Evolutionary conservation across 2,888 invertebrate species (phyloP).

Genomic region (Nephrotoma flavescens): DNA sequence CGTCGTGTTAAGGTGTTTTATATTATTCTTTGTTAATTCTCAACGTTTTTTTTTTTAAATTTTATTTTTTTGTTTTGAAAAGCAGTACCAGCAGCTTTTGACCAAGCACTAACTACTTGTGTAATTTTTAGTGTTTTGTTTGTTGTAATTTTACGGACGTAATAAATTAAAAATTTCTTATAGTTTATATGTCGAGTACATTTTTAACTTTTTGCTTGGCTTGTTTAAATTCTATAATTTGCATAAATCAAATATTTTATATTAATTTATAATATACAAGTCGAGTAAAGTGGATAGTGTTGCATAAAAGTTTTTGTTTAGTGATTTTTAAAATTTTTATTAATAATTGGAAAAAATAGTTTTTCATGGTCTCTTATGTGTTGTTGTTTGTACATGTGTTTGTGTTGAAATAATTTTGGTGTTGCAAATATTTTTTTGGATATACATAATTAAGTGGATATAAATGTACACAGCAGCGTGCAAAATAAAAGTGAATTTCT

Average conservation of each 20-base stretch:
- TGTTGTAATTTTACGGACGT: neutral
- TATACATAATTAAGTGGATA: neutral
- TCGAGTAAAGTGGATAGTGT: neutral
- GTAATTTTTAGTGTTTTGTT: neutral
- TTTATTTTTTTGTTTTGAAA: neutral
- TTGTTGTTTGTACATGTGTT: too few species aligned
- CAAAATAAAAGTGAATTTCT: neutral
- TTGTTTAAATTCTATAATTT: neutral
- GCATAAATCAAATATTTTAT: neutral
- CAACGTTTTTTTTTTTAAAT: neutral
- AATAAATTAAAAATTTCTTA: neutral
- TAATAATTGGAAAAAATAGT: neutral
- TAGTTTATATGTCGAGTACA: neutral
- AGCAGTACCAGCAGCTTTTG: neutral
- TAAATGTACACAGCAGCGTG: neutral
- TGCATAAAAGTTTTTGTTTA: neutral
- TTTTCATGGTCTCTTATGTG: neutral
- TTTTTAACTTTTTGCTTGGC: neutral
- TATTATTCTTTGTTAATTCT: neutral
- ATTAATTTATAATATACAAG: neutral
- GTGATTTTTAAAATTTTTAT: neutral
- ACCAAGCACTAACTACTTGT: neutral
- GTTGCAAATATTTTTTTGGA: neutral
- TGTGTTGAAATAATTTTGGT: neutral
- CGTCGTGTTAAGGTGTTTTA: neutral